Evolutionary conservation across 2,888 invertebrate genomes (phyloP).

Genomic region (Nomada flava): DNA sequence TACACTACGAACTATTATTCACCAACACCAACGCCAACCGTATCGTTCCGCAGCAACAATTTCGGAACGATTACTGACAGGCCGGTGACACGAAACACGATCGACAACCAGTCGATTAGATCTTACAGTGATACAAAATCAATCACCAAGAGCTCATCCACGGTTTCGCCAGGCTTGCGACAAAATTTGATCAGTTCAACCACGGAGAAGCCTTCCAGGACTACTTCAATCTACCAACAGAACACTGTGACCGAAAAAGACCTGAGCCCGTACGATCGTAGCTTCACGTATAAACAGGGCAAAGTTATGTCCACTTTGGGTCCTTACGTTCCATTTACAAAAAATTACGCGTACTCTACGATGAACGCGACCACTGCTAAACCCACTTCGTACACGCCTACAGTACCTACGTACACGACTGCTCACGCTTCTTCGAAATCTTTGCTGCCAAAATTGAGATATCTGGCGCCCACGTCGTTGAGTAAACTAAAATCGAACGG

Average conservation of each 20-base stretch:
- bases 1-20: slow-evolving; percentile 39
- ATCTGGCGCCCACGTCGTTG: neutral
- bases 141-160: slow-evolving; percentile 62
- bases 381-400: slow-evolving; percentile 62
- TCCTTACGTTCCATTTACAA: slow-evolving; percentile 82
- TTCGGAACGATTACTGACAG: slow-evolving; percentile 14
- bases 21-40: neutral
- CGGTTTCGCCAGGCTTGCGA: slow-evolving; percentile 64
- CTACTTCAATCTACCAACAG: slow-evolving; percentile 56
- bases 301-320: slow-evolving; percentile 79
- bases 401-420: slow-evolving; percentile 76
- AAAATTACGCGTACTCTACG: slow-evolving; percentile 76
- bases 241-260: slow-evolving; percentile 69
- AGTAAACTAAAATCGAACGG: slow-evolving; percentile 16
- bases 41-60: slow-evolving; percentile 7
- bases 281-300: slow-evolving; percentile 78
- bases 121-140: slow-evolving; percentile 23
- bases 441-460: slow-evolving; percentile 61
- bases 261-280: slow-evolving; percentile 77
- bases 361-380: slow-evolving; percentile 59
- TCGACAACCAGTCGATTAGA: slow-evolving; percentile 31
- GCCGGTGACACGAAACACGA: neutral
- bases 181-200: slow-evolving; percentile 74
- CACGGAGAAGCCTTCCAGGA: slow-evolving; percentile 76
- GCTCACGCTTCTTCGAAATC: slow-evolving; percentile 63